Conservation (phyloP, 2,113 vertebrate genomes). For the Zosterops pallidus region DNA sequence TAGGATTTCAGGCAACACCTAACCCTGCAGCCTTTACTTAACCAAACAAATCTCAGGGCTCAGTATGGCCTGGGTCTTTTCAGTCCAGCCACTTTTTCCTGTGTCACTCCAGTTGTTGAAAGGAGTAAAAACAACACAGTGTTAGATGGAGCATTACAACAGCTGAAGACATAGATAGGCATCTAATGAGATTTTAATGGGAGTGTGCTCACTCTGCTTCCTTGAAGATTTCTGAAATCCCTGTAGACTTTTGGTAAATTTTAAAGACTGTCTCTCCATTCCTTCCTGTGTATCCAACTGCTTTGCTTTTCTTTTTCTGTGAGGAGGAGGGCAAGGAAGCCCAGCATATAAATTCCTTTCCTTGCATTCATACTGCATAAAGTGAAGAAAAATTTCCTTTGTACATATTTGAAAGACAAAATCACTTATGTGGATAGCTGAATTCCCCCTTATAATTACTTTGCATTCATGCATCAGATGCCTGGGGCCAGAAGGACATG, state of each 20-base stretch:
- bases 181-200: background rate
- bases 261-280: background rate
- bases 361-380: background rate
- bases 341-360: slow-evolving; percentile 3
- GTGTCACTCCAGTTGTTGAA: background rate
- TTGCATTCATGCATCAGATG: background rate
- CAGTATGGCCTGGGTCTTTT: background rate
- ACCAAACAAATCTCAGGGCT: background rate
- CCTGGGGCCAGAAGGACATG: slow-evolving; percentile 19
- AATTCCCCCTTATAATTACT: slow-evolving; percentile 2
- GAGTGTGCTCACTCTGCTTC: background rate
- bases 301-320: background rate
- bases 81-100: background rate
- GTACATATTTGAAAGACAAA: slow-evolving; percentile 18
- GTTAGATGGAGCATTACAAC: background rate
- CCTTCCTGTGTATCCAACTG: background rate
- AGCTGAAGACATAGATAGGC: background rate
- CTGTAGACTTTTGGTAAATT: background rate
- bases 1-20: background rate
- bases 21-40: background rate
- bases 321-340: background rate
- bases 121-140: background rate
- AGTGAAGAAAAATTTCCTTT: background rate
- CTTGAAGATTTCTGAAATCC: background rate
- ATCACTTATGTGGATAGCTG: background rate